Base-by-base conservation (phyloP, 2,888 invertebrate genomes). In the Tillus elongatus region DNA sequence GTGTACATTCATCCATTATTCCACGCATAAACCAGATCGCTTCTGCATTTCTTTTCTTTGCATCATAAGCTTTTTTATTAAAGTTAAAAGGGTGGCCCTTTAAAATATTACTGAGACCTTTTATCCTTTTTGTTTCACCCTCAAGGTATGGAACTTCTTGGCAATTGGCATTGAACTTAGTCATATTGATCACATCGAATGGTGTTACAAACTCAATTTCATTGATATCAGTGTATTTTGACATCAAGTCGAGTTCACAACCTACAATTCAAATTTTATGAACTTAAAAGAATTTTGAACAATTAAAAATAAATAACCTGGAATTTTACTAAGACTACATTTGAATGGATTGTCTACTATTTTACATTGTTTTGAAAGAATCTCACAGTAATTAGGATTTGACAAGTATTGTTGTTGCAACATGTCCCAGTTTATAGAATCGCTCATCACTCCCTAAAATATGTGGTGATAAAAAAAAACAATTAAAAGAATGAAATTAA, bases 1-100 rank as follows among this genome's bases (percentile, higher is more conserved):
- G 95, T 1, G 97, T 98, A 61, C 93, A 97, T 64, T 97, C 95
- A 59, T 98, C 97, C 97, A 98, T 97, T 49, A 97, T 81, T 0
- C 95, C 93, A 33, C 88, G 72, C 96, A 97, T 96, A 59, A 97
- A 95, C 67, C 88, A 85, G 36, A 89, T 53, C 0, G 89, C 86
- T 64, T 90, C 87, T 50, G 77, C 74, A 60, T 83, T 80, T 47
- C 80, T 73, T 74, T 77, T 79, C 49, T 82, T 81, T 36, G 74
- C 75, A 57, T 75, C 74, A 12, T 41, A 35, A 9, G 45, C 37
- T 27, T 40, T 46, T 37, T 47, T 45, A 33, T 44, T 50, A 10
- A 42, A 38, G 19, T 30, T 41, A 26, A 42, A 43, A 9, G 44
- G 41, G n/a, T 42, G 43, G n/a, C n/a, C n/a, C n/a, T n/a, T n/a